phyloP scores from a whole-genome alignment of 2,797 vertebrate genomes.

The Gallirallus australis region DNA sequence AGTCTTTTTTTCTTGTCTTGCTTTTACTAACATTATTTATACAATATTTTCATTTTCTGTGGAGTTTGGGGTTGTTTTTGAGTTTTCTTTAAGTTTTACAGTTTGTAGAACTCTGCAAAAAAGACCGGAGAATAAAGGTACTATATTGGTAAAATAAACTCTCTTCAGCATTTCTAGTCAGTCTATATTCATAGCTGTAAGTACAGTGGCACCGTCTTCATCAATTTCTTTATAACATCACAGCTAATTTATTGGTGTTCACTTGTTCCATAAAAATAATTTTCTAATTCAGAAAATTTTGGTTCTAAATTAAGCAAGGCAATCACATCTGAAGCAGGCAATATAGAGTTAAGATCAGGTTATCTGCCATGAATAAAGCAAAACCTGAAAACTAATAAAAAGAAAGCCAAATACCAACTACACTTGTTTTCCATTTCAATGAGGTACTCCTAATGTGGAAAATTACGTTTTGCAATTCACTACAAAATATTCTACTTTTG shows the following conservation, averaged over 20 bases:
- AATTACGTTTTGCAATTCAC: not conserved
- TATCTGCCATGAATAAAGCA: not conserved
- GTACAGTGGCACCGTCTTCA: not conserved
- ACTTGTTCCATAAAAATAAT: not conserved
- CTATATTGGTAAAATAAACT: not conserved
- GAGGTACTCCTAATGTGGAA: not conserved
- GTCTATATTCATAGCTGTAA: not conserved
- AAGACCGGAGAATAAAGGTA: not conserved
- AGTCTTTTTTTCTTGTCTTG: not conserved
- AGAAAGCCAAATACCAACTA: not conserved
- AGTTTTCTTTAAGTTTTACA: not conserved
- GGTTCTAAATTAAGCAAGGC: not conserved
- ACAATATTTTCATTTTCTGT: not conserved
- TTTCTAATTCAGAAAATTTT: not conserved
- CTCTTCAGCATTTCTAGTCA: not conserved
- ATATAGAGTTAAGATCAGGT: not conserved
- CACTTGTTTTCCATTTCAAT: not conserved
- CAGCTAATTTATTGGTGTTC: not conserved
- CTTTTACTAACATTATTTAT: not conserved
- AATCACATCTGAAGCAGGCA: not conserved
- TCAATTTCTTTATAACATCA: not conserved
- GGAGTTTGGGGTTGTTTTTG: not conserved
- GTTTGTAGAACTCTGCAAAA: not conserved
- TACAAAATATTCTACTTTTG: not conserved
- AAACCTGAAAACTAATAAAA: not conserved